Evolutionary conservation across 2,797 vertebrate genomes (phyloP).

Genomic region (Onychomys arenicola): DNA sequence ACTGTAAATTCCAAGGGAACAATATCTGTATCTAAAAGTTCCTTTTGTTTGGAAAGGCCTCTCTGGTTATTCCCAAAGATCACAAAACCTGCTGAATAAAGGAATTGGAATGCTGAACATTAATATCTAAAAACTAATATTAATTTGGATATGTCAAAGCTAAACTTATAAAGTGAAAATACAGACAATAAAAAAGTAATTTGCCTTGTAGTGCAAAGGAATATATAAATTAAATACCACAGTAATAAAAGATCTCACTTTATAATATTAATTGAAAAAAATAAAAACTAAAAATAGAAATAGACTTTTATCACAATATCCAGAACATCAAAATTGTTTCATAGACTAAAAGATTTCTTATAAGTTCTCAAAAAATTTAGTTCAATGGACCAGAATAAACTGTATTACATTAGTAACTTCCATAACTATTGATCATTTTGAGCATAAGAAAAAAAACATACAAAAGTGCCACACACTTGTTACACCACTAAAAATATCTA

Average conservation of each 20-base stretch:
- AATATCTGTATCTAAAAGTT: neutral
- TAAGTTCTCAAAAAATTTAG: neutral
- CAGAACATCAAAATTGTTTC: constrained; percentile 18
- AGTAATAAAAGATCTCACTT: neutral
- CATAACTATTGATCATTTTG: constrained; percentile 1
- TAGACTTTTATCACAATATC: neutral
- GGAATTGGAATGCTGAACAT: neutral
- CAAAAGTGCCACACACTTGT: neutral
- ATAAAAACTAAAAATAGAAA: constrained; percentile 44
- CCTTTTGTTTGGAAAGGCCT: neutral
- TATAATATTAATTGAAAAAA: neutral
- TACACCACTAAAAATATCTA: neutral
- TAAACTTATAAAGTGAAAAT: neutral
- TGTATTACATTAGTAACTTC: neutral
- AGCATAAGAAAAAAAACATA: neutral
- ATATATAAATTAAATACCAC: neutral
- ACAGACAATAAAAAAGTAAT: constrained; percentile 33
- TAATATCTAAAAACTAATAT: neutral
- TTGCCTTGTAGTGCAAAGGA: neutral
- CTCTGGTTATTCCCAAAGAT: neutral
- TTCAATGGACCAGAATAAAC: constrained; percentile 20
- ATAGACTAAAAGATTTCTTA: neutral
- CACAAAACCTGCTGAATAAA: neutral
- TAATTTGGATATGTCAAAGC: constrained; percentile 31
- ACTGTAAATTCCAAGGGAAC: neutral